Percentiles rank a stretch among this genome's conserved stretches.
phyloP scores from a whole-genome alignment of 2,888 invertebrate species.

The Polia nebulosa region DNA sequence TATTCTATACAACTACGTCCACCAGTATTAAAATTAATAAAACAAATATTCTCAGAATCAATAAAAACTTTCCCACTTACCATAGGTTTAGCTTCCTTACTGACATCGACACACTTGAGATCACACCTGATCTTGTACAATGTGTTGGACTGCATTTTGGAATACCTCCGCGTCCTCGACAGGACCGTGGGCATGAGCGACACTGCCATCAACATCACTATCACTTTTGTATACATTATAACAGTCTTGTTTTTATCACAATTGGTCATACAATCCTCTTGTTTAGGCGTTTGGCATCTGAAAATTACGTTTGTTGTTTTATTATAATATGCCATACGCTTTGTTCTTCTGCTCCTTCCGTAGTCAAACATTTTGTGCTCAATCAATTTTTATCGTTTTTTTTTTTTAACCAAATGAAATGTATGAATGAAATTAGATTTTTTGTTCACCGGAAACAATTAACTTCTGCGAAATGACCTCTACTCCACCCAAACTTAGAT shows the following conservation, averaged over 20 bases:
- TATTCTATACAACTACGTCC: neutral
- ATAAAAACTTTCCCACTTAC: conserved; percentile 69
- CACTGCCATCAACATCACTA: conserved; percentile 75
- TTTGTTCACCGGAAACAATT: conserved; percentile 17
- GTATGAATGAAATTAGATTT: conserved; percentile 5
- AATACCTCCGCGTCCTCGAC: conserved; percentile 79
- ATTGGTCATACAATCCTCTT: conserved; percentile 28
- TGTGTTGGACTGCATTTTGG: conserved; percentile 87
- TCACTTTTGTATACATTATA: conserved; percentile 77
- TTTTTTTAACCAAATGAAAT: neutral
- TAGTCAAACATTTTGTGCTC: neutral
- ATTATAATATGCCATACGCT: too few species aligned
- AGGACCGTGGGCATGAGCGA: conserved; percentile 73
- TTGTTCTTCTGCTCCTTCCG: too few species aligned
- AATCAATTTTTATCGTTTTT: neutral
- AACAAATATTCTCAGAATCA: neutral
- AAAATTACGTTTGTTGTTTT: conserved; percentile 22
- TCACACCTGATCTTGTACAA: conserved; percentile 92
- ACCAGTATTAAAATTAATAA: neutral
- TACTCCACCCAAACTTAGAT: conserved; percentile 1
- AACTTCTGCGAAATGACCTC: conserved; percentile 9
- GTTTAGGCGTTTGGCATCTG: conserved; percentile 54
- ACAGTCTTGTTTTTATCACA: conserved; percentile 41
- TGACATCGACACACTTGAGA: conserved; percentile 88
- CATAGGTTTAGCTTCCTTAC: conserved; percentile 81